Percentiles rank a stretch among this genome's conserved stretches.
Evolutionary conservation across 1,140 invertebrate genomes (phyloP).

Genomic region (Drosophila micromelanica): DNA sequence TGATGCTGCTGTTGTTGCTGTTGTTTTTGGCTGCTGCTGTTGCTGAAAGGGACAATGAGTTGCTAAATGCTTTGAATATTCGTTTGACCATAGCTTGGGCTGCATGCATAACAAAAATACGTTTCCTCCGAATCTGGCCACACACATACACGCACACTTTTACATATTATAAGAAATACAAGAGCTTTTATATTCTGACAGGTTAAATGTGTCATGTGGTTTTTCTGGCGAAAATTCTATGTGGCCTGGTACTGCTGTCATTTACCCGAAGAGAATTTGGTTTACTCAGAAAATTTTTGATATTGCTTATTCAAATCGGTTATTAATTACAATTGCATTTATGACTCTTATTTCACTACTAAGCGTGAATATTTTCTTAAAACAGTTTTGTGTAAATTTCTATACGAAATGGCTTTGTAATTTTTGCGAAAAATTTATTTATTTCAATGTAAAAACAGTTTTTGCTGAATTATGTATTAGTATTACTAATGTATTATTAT

Average conservation of each 20-base stretch:
- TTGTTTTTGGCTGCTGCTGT: background rate
- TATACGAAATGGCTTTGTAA: too few relatives aligned
- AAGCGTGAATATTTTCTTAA: too few relatives aligned
- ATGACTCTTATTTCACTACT: too few relatives aligned
- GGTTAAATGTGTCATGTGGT: conserved; percentile 60
- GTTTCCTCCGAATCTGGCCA: conserved; percentile 19
- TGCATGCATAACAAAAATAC: conserved; percentile 74
- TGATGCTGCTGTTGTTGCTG: conserved; percentile 33
- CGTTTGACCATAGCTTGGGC: conserved; percentile 67
- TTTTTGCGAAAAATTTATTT: too few relatives aligned
- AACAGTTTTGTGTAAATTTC: too few relatives aligned
- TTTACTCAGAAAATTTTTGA: conserved; percentile 26
- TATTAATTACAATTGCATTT: conserved; percentile 2
- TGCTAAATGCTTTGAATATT: conserved; percentile 83
- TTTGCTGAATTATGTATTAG: too few relatives aligned
- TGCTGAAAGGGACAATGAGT: conserved; percentile 77
- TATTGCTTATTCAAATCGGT: background rate
- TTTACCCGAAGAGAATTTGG: conserved; percentile 39
- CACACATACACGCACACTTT: conserved; percentile 2
- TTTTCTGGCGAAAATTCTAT: conserved; percentile 38
- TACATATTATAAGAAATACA: conserved; percentile 13
- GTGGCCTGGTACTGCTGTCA: conserved; percentile 31
- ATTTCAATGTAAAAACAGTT: too few relatives aligned
- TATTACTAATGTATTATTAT: too few relatives aligned
- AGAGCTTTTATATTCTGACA: conserved; percentile 25